Percentiles rank a stretch among this genome's conserved stretches.
These are phyloP conservation scores for Chromoteleia sp. DNA, from an alignment of 2,888 invertebrate genomes.

Conservation along the genomic window DNA sequence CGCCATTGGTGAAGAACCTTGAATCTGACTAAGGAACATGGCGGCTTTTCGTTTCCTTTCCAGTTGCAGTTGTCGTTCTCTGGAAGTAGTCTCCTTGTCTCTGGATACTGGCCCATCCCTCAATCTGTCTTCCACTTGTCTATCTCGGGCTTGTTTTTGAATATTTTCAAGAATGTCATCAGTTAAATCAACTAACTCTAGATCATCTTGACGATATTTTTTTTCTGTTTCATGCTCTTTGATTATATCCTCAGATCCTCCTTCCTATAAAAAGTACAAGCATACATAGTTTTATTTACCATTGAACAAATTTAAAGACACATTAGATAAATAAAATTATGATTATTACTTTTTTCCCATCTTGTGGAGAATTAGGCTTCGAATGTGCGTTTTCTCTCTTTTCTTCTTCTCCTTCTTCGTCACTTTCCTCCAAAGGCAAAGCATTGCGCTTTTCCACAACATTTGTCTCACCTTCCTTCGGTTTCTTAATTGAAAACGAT, in stretches of 20 bases:
- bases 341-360: constrained; percentile 39
- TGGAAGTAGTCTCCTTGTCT: constrained; percentile 85
- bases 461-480: constrained; percentile 89
- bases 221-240: constrained; percentile 69
- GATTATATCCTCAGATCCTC: constrained; percentile 43
- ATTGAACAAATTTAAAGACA: too few species aligned
- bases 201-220: constrained; percentile 81
- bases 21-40: constrained; percentile 89
- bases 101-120: constrained; percentile 76
- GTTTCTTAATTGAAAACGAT: constrained; percentile 93
- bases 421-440: constrained; percentile 90
- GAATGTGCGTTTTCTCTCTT: constrained; percentile 78
- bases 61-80: constrained; percentile 87
- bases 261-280: too few species aligned
- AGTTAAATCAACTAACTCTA: constrained; percentile 82
- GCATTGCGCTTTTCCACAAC: constrained; percentile 89
- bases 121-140: constrained; percentile 86
- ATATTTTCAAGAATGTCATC: constrained; percentile 83
- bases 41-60: constrained; percentile 93
- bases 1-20: constrained; percentile 73
- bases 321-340: too few species aligned
- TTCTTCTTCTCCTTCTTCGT: constrained; percentile 80
- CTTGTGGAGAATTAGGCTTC: constrained; percentile 77
- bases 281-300: too few species aligned
- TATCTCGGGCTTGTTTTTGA: constrained; percentile 79